Evolutionary conservation across 2,888 invertebrate genomes (phyloP), one percentile per base, ranked within the genome.

Genomic region (Patella ulyssiponensis): DNA sequence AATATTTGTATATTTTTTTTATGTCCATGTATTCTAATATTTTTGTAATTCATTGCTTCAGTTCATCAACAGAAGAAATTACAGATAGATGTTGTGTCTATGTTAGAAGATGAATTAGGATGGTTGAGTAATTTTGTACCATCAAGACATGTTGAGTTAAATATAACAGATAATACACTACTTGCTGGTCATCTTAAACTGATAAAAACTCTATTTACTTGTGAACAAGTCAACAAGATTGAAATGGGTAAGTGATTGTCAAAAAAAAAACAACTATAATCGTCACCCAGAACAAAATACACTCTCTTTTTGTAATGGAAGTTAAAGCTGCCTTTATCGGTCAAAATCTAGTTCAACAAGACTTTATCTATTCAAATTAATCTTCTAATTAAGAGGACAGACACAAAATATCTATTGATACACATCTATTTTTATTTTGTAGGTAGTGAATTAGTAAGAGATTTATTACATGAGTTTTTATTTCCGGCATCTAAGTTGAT

Each of bases 401-500:
- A 44, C 0, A 1, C 44, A 44, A 44, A 44, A 44, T 44, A 15
- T n/a, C 44, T 44, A 44, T 44, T 44, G 7, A 44, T 44, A 44
- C 27, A 17, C 27, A 17, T 23, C 27, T 14, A 17, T 80, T 3
- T 33, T 27, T 64, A 20, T 71, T 33, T 81, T 75, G 11, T 77
- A 87, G 88, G 88, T 64, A 78, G 85, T 73, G 79, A 81, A 14
- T 78, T 88, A 70, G 86, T 88, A 15, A 88, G 90, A 54, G 90
- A 92, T 74, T 84, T 93, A 54, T 86, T 93, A 15, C 86, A 90
- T 82, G 91, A 92, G 79, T 93, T 92, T 86, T 87, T 93, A 79
- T 93, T 93, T 82, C 93, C 93, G 33, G 92, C 93, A 12, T 91
- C 93, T 52, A 90, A 91, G 74, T 83, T 91, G 33, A 91, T 92